Evolutionary conservation across 2,797 vertebrate genomes (phyloP).

Genomic region (Enteromius argenteus): DNA sequence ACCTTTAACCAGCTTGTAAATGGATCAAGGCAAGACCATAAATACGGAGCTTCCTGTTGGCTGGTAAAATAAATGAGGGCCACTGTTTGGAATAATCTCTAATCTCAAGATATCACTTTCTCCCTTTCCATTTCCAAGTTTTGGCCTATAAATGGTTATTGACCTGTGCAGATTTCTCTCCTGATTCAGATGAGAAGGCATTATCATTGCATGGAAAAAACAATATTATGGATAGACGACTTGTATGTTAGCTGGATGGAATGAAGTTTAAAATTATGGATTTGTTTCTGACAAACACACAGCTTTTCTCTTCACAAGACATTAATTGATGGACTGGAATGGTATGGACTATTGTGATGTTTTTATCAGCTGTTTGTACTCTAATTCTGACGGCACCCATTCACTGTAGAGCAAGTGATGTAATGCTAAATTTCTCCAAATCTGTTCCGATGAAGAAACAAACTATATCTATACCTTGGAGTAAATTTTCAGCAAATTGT

Average conservation of each 20-base stretch:
- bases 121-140: background rate
- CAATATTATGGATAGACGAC: background rate
- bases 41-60: constrained; percentile 77
- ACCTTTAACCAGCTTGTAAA: constrained; percentile 77
- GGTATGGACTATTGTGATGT: background rate
- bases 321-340: background rate
- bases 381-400: background rate
- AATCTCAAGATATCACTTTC: constrained; percentile 14
- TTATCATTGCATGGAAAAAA: background rate
- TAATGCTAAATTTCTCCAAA: no score
- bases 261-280: no score
- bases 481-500: no score
- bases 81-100: constrained; percentile 43
- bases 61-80: constrained; percentile 75
- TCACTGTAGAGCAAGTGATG: background rate
- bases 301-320: background rate
- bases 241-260: background rate
- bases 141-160: background rate
- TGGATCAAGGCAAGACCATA: constrained; percentile 75
- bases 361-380: background rate
- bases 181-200: background rate
- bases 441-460: background rate
- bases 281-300: no score
- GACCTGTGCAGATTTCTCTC: background rate
- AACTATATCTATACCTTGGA: no score